Conservation (phyloP, 64 coral and sea anemone genomes). For the Pocillopora verrucosa region DNA sequence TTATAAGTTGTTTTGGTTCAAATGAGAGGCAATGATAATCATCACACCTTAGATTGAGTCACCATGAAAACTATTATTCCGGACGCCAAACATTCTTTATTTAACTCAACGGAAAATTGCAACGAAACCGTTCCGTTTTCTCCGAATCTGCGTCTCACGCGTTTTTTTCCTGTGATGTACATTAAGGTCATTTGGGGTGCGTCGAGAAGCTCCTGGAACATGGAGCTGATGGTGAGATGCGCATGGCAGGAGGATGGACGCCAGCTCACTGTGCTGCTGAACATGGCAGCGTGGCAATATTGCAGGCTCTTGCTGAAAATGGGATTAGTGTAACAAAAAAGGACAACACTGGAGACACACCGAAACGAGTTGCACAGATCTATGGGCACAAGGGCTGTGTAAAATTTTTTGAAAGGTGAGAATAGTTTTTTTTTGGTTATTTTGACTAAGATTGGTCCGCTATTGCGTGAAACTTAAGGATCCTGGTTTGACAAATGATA, state of each 20-base stretch:
- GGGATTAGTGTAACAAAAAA: constrained; percentile 61
- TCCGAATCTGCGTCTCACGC: background rate
- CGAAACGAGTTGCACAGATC: constrained; percentile 68
- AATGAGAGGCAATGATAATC: too few relatives aligned
- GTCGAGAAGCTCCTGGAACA: constrained; percentile 76
- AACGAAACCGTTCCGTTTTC: too few relatives aligned
- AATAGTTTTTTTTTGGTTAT: background rate
- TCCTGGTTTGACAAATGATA: too few relatives aligned
- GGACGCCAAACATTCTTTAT: too few relatives aligned
- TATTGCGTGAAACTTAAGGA: too few relatives aligned
- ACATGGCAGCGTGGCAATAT: constrained; percentile 61
- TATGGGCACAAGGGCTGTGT: constrained; percentile 66
- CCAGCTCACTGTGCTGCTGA: constrained; percentile 97
- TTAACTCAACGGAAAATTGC: too few relatives aligned
- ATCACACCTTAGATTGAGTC: too few relatives aligned
- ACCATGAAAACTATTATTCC: too few relatives aligned
- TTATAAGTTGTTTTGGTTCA: too few relatives aligned
- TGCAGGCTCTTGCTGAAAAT: constrained; percentile 65
- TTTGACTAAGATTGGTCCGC: too few relatives aligned
- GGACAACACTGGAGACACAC: constrained; percentile 84
- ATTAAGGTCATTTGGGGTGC: constrained; percentile 53
- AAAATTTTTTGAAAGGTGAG: constrained; percentile 62
- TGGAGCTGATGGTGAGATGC: constrained; percentile 82
- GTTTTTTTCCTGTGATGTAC: background rate
- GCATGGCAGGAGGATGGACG: constrained; percentile 95